phyloP scores from a whole-genome alignment of 2,888 invertebrate species.

The Oscheius myriophilus region DNA sequence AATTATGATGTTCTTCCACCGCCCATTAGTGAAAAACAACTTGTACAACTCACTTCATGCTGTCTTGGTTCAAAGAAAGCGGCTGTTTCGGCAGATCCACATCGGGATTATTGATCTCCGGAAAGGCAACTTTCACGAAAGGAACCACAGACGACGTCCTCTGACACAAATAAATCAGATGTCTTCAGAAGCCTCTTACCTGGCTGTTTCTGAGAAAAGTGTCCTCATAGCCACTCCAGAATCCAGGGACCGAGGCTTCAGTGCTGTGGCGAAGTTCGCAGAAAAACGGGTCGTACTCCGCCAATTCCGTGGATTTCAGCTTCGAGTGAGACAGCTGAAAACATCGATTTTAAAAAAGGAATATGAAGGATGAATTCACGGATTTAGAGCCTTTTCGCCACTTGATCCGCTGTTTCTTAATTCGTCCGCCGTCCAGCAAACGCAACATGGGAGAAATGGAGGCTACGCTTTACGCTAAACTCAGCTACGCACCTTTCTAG shows the following conservation, averaged over 20 bases:
- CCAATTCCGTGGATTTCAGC: constrained; percentile 35
- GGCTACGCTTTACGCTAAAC: no score
- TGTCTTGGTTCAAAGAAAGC: constrained; percentile 29
- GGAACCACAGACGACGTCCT: constrained; percentile 49
- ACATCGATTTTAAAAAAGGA: neutral
- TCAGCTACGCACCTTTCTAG: constrained; percentile 8
- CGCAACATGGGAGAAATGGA: neutral
- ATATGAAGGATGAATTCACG: neutral
- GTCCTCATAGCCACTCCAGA: constrained; percentile 20
- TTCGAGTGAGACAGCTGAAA: constrained; percentile 26
- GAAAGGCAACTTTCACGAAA: constrained; percentile 62
- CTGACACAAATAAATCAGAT: constrained; percentile 15
- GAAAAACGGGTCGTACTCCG: constrained; percentile 46
- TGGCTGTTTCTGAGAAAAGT: constrained; percentile 3
- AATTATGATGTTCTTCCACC: neutral
- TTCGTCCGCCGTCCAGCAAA: no score
- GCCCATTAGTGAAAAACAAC: neutral
- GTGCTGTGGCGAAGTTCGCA: constrained; percentile 13
- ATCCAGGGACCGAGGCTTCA: neutral
- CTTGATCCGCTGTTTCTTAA: no score
- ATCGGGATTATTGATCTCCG: constrained; percentile 51
- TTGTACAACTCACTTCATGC: constrained; percentile 26
- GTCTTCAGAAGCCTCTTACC: neutral
- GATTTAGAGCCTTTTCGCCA: no score
- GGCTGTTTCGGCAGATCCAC: constrained; percentile 37